Conservation (phyloP, 2,797 vertebrate species). For the Sebastolobus altivelis region DNA sequence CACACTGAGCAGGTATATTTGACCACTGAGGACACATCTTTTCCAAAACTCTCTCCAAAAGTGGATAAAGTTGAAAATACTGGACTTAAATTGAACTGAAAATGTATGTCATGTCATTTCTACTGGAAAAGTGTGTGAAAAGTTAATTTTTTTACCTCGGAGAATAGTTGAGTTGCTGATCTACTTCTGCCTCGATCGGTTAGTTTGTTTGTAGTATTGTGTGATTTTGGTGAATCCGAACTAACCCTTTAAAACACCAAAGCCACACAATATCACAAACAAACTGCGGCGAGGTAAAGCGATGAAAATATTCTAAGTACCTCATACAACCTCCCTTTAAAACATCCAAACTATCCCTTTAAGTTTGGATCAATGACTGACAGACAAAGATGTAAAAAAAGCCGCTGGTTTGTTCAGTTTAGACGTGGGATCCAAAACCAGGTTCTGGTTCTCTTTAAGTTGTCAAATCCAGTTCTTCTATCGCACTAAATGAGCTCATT, state of each 20-base stretch:
- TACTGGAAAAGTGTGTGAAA: no score
- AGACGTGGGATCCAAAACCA: neutral
- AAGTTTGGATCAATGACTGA: neutral
- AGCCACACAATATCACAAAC: no score
- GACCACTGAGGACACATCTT: neutral
- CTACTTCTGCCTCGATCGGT: no score
- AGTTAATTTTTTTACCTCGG: no score
- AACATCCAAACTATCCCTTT: neutral
- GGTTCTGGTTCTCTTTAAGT: neutral
- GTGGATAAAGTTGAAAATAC: neutral
- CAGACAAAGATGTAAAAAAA: neutral
- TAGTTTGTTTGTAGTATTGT: no score
- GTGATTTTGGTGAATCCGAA: no score
- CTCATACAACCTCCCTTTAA: neutral
- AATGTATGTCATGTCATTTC: no score
- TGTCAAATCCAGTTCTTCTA: neutral
- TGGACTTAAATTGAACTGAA: no score
- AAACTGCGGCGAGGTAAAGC: no score
- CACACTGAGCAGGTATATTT: neutral
- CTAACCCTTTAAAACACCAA: no score
- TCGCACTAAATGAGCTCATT: slow-evolving; percentile 66
- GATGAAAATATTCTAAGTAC: neutral
- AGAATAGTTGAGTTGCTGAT: no score
- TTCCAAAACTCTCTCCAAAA: neutral
- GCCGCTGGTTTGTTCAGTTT: neutral